phyloP scores from a whole-genome alignment of 2,113 vertebrate genomes.

The Motacilla alba region DNA sequence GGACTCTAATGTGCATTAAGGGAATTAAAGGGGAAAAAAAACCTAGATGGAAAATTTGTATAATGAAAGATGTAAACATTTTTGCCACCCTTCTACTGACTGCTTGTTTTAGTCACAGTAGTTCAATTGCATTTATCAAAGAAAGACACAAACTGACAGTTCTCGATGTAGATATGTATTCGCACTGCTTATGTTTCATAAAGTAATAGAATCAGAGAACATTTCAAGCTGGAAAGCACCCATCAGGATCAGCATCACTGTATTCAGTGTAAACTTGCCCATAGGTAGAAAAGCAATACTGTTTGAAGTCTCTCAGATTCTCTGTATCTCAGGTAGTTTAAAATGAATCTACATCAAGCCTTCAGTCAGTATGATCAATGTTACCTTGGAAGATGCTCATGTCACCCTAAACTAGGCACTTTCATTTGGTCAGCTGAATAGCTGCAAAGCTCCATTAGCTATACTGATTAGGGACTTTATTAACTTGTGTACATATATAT shows the following conservation, averaged over 20 bases:
- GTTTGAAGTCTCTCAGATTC: not conserved
- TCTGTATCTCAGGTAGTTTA: not conserved
- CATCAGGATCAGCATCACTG: not conserved
- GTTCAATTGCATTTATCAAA: not conserved
- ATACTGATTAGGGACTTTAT: not conserved
- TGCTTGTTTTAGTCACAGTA: not conserved
- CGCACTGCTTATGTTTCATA: not conserved
- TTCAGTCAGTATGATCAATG: accelerated
- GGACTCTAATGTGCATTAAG: accelerated
- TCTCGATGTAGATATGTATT: not conserved
- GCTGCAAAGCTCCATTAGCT: not conserved
- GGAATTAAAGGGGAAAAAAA: not conserved
- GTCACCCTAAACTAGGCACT: not conserved
- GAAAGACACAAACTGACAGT: not conserved
- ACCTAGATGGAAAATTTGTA: not conserved
- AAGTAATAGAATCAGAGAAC: not conserved
- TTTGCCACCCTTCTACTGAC: not conserved
- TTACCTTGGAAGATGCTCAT: not conserved
- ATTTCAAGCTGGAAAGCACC: not conserved
- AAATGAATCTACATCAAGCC: not conserved
- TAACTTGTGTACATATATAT: not conserved
- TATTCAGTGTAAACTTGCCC: not conserved
- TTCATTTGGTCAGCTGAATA: not conserved
- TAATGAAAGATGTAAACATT: not conserved
- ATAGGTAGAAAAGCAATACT: not conserved